phyloP scores from a whole-genome alignment of 2,888 invertebrate species.

The Aleiodes testaceus region DNA sequence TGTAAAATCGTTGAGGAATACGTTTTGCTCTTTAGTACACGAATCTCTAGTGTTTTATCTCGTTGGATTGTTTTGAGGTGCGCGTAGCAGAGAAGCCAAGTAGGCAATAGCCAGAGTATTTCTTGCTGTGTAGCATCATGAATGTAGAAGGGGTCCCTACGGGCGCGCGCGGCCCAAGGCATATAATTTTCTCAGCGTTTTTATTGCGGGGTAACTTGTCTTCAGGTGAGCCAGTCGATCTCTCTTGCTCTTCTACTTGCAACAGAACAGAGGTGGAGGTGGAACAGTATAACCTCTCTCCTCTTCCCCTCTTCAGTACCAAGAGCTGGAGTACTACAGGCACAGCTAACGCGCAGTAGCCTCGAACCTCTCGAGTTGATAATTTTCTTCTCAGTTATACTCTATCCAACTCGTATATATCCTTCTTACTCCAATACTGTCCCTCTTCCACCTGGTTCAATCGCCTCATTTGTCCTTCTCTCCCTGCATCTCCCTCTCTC shows the following conservation, averaged over 20 bases:
- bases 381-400: constrained; percentile 37
- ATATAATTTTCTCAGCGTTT: constrained; percentile 73
- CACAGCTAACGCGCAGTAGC: constrained; percentile 72
- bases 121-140: constrained; percentile 58
- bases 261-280: constrained; percentile 36
- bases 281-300: constrained; percentile 19
- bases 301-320: not conserved
- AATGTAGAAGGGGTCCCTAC: constrained; percentile 48
- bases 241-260: constrained; percentile 29
- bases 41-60: constrained; percentile 29
- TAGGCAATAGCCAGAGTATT: constrained; percentile 58
- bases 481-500: constrained; percentile 48
- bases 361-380: constrained; percentile 51
- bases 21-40: constrained; percentile 8
- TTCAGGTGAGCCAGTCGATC: constrained; percentile 69
- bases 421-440: constrained; percentile 48
- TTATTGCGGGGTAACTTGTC: constrained; percentile 73
- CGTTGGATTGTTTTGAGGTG: not conserved
- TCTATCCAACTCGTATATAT: constrained; percentile 21
- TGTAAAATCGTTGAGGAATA: constrained; percentile 3
- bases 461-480: constrained; percentile 53
- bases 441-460: constrained; percentile 47
- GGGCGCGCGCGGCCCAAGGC: constrained; percentile 63
- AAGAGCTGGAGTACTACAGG: constrained; percentile 67
- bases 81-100: constrained; percentile 62